These are phyloP conservation scores for Diorhabda elongata DNA, from an alignment of 1,140 invertebrate genomes.

Conservation along the genomic window DNA sequence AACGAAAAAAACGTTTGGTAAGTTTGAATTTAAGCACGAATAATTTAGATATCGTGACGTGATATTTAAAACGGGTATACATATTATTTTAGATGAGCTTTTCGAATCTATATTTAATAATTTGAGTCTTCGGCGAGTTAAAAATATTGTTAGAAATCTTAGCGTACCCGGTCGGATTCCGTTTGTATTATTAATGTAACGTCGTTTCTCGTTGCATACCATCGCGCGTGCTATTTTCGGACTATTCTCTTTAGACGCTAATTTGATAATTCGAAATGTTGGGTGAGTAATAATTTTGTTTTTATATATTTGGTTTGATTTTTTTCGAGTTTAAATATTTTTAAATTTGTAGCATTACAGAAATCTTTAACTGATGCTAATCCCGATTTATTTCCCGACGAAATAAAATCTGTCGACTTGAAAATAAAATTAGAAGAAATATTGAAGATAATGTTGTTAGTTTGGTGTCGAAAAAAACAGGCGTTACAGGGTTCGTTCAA, in stretches of 20 bases:
- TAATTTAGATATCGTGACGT: neutral
- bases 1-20: conserved; percentile 79
- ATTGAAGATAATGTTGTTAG: conserved; percentile 71
- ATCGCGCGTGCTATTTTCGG: no score
- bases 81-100: neutral
- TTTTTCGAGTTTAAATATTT: no score
- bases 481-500: conserved; percentile 56
- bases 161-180: no score
- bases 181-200: no score
- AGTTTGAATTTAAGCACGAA: conserved; percentile 41
- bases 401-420: conserved; percentile 2
- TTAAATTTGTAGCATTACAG: neutral
- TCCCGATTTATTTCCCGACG: neutral
- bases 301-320: no score
- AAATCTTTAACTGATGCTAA: neutral
- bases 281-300: no score
- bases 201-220: no score
- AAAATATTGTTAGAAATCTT: neutral
- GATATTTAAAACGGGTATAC: neutral
- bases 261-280: no score
- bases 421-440: conserved; percentile 64
- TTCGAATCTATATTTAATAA: neutral
- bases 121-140: neutral
- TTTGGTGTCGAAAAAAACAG: conserved; percentile 74
- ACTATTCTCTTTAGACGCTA: no score